Percentiles rank a stretch among this genome's conserved stretches.
phyloP scores from a whole-genome alignment of 2,113 vertebrate genomes.

The Pycnonotus jocosus region DNA sequence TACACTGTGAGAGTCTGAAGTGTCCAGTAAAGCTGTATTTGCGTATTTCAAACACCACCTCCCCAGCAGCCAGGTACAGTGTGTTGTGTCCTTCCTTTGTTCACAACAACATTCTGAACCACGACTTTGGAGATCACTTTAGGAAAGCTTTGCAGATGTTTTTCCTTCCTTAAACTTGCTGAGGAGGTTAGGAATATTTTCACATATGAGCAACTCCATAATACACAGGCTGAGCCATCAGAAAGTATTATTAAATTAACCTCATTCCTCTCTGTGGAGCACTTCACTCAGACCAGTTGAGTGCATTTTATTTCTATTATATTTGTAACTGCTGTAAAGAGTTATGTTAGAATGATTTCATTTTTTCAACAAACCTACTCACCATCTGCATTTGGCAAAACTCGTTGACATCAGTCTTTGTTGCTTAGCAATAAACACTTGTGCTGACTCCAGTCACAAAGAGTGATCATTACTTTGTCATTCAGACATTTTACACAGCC shows the following conservation, averaged over 20 bases:
- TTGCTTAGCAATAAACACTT: conserved; percentile 75
- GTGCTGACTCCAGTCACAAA: conserved; percentile 52
- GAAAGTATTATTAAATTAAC: conserved; percentile 36
- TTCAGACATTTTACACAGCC: conserved; percentile 60
- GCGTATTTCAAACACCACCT: not conserved
- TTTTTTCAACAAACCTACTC: conserved; percentile 73
- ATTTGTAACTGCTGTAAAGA: conserved; percentile 51
- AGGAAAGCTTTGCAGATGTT: not conserved
- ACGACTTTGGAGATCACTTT: not conserved
- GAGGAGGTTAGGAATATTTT: not conserved
- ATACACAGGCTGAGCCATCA: not conserved
- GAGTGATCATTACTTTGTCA: conserved; percentile 65
- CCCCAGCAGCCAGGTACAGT: not conserved
- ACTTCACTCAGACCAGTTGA: not conserved
- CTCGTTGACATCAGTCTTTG: conserved; percentile 62
- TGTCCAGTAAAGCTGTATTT: not conserved
- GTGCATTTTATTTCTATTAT: conserved; percentile 36
- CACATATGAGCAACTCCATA: not conserved
- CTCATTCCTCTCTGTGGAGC: not conserved
- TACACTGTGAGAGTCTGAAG: not conserved
- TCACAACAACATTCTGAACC: not conserved
- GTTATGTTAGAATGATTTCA: conserved; percentile 61
- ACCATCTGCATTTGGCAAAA: conserved; percentile 74
- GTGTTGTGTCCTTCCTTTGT: not conserved
- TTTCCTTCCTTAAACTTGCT: not conserved